Evolutionary conservation across 2,113 vertebrate genomes (phyloP).

Genomic region (Mixornis gularis): DNA sequence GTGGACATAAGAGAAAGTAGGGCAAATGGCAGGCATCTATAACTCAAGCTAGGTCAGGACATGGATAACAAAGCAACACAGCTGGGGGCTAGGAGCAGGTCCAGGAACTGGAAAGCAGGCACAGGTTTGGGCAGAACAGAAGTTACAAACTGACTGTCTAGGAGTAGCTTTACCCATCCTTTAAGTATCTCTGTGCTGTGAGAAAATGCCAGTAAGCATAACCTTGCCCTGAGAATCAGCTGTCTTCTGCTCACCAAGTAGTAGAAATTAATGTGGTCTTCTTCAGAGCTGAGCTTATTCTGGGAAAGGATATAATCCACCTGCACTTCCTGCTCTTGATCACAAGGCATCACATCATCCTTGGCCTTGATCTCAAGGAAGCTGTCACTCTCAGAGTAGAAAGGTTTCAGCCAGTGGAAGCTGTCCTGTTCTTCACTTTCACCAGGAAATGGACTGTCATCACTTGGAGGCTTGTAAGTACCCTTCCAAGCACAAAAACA

Average conservation of each 20-base stretch:
- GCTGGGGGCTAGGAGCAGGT: background rate
- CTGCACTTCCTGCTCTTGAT: slow-evolving; percentile 30
- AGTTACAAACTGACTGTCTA: background rate
- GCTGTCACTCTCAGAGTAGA: slow-evolving; percentile 61
- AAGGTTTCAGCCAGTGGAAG: slow-evolving; percentile 51
- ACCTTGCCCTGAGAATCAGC: background rate
- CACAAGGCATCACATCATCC: slow-evolving; percentile 15
- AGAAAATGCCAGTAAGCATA: background rate
- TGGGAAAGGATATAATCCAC: slow-evolving; percentile 61
- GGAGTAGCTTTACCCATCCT: background rate
- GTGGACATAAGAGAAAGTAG: background rate
- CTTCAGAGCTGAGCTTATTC: slow-evolving; percentile 12
- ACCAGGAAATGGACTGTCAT: fast-evolving
- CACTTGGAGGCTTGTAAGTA: background rate
- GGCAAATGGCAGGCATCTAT: background rate
- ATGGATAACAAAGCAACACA: background rate
- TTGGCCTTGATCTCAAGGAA: slow-evolving; percentile 52
- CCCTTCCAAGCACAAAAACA: slow-evolving; percentile 14
- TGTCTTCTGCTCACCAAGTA: slow-evolving; percentile 62
- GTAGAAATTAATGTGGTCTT: slow-evolving; percentile 55
- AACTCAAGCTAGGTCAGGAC: background rate
- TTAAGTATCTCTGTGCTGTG: background rate
- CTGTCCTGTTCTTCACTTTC: fast-evolving
- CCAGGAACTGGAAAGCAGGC: background rate
- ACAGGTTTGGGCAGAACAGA: background rate